Conservation (phyloP, 1,140 invertebrate species). For the Lysiphlebus fabarum region DNA sequence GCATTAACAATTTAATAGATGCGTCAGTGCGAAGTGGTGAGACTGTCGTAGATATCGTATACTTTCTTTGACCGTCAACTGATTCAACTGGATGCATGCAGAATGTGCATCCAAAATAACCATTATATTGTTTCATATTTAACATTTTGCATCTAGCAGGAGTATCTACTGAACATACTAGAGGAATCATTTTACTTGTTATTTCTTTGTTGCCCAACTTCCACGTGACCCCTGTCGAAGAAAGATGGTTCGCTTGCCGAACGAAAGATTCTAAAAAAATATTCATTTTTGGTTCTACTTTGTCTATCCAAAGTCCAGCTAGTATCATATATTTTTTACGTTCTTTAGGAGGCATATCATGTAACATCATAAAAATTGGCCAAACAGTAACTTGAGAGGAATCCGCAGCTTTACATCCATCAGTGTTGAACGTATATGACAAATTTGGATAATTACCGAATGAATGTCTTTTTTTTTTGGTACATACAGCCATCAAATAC, state of each 20-base stretch:
- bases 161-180: conserved; percentile 24
- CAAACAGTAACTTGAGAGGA: conserved; percentile 16
- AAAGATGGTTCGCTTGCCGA: conserved; percentile 13
- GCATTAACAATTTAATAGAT: too few relatives aligned
- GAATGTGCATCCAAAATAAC: conserved; percentile 25
- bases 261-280: conserved; percentile 22
- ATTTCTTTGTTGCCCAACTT: conserved; percentile 1
- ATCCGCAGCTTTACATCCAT: conserved; percentile 21
- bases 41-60: too few relatives aligned
- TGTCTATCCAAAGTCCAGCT: conserved; percentile 21
- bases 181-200: conserved; percentile 16
- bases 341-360: conserved; percentile 23
- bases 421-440: conserved; percentile 23
- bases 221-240: conserved; percentile 9
- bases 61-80: background rate
- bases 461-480: background rate
- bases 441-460: conserved; percentile 15
- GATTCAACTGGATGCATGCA: conserved; percentile 23
- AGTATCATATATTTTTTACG: conserved; percentile 22
- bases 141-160: conserved; percentile 16
- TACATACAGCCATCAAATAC: conserved; percentile 22
- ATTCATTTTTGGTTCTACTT: conserved; percentile 24
- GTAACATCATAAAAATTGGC: conserved; percentile 24
- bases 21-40: too few relatives aligned
- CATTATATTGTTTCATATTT: conserved; percentile 25